These are phyloP conservation scores for Papilio polyxenes DNA, from an alignment of 1,140 invertebrate genomes.

Conservation along the genomic window DNA sequence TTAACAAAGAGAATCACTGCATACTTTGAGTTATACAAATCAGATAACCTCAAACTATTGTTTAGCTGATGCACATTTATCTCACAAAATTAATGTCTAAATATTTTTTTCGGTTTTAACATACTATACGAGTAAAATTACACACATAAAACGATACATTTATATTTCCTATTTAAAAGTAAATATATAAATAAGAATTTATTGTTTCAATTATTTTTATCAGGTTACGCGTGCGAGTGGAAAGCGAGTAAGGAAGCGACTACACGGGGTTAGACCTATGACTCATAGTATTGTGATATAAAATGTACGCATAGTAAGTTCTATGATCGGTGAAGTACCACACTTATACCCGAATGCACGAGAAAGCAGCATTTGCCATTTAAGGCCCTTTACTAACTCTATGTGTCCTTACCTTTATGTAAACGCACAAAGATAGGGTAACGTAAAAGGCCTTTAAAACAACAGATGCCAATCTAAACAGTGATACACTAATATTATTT, in stretches of 20 bases:
- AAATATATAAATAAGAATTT: too few species aligned
- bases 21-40: too few species aligned
- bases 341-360: neutral
- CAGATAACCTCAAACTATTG: too few species aligned
- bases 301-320: slow-evolving; percentile 64
- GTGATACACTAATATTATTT: neutral
- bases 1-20: too few species aligned
- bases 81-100: too few species aligned
- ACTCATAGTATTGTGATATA: slow-evolving; percentile 71
- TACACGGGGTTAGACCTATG: slow-evolving; percentile 46
- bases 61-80: too few species aligned
- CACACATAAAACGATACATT: too few species aligned
- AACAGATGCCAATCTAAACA: neutral
- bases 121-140: too few species aligned
- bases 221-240: slow-evolving; percentile 49
- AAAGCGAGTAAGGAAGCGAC: slow-evolving; percentile 32
- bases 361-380: neutral
- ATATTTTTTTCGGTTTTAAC: too few species aligned
- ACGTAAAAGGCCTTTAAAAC: neutral
- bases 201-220: slow-evolving; percentile 34
- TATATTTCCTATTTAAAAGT: too few species aligned
- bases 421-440: neutral
- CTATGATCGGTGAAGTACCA: neutral
- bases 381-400: neutral
- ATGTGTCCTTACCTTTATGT: neutral